Percentiles rank a stretch among this genome's conserved stretches.
These are phyloP conservation scores for Psittacara wagleri DNA, from an alignment of 2,113 vertebrate genomes.

Conservation along the genomic window DNA sequence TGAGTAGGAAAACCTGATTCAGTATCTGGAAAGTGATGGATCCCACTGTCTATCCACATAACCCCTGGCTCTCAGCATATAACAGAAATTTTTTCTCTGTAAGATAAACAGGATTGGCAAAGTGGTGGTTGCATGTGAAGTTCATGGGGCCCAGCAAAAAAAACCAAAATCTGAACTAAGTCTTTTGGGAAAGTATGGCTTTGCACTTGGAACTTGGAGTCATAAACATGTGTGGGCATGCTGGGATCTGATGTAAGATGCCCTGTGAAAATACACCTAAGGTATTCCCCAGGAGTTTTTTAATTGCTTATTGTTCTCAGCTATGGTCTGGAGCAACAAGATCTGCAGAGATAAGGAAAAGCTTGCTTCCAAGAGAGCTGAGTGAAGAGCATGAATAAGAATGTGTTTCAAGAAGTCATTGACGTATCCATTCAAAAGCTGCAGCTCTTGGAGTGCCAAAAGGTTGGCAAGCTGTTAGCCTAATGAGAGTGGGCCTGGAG, in stretches of 20 bases:
- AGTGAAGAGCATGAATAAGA: background rate
- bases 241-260: background rate
- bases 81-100: background rate
- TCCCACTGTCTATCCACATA: background rate
- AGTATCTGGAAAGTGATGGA: background rate
- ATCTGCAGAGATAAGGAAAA: background rate
- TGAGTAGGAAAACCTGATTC: background rate
- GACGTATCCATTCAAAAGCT: background rate
- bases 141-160: background rate
- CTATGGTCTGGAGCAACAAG: background rate
- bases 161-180: background rate
- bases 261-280: background rate
- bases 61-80: background rate
- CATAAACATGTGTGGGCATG: background rate
- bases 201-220: background rate
- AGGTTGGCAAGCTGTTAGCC: background rate
- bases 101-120: background rate
- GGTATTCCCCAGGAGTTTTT: background rate
- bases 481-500: background rate
- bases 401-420: background rate
- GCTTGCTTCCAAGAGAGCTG: background rate
- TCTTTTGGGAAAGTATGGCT: background rate
- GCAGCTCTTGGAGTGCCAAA: background rate
- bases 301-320: background rate
- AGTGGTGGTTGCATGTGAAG: accelerated